phyloP scores from a whole-genome alignment of 2,113 vertebrate species.

The Nothobranchius furzeri region DNA sequence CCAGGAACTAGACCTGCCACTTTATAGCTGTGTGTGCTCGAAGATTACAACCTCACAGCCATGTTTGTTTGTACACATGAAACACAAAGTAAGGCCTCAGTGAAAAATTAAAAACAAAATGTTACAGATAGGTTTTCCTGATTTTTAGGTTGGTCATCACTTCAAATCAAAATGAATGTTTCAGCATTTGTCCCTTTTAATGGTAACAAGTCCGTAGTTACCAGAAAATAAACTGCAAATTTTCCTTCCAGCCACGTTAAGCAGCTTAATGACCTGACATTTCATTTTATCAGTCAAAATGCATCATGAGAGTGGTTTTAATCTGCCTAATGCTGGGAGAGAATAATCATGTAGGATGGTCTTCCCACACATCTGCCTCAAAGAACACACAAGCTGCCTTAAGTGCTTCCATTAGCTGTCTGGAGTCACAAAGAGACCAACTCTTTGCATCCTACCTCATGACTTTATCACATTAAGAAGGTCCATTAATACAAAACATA shows the following conservation, averaged over 20 bases:
- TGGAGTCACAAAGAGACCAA: slow-evolving; percentile 5
- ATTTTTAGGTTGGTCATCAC: too few species aligned
- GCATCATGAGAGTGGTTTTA: not conserved
- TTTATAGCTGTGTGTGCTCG: too few species aligned
- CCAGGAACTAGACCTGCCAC: too few species aligned
- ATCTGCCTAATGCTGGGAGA: not conserved
- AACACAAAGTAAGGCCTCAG: too few species aligned
- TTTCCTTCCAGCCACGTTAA: not conserved
- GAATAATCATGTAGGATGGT: not conserved
- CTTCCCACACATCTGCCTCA: not conserved
- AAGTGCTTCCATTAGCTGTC: slow-evolving; percentile 31
- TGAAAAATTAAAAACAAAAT: too few species aligned
- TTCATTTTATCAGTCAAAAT: not conserved
- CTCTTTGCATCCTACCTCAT: not conserved
- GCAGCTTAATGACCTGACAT: not conserved
- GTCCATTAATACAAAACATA: not conserved
- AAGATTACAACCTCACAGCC: too few species aligned
- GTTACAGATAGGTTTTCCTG: too few species aligned
- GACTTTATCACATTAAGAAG: slow-evolving; percentile 37
- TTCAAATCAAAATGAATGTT: too few species aligned
- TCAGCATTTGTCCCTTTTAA: not conserved
- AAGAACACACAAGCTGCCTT: not conserved
- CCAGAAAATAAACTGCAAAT: not conserved
- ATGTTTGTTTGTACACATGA: too few species aligned
- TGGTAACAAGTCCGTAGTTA: not conserved